Percentiles rank a stretch among this genome's conserved stretches.
Evolutionary conservation across 1,140 invertebrate genomes (phyloP).

Genomic region (Drosophila jambulina): DNA sequence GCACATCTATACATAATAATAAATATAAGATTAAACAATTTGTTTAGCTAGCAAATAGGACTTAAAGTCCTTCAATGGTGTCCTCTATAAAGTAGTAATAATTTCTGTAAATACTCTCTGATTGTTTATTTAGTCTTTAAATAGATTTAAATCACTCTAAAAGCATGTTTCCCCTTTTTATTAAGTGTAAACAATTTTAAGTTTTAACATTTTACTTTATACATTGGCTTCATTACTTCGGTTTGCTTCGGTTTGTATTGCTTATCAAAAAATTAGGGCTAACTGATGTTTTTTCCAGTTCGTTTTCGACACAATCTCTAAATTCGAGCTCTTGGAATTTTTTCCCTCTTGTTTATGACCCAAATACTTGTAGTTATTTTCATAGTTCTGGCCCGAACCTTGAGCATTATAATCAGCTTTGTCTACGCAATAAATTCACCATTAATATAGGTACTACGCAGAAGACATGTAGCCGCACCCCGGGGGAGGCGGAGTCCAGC

Average conservation of each 20-base stretch:
- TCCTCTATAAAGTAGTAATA: too few species aligned
- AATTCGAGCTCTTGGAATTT: not conserved
- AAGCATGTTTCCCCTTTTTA: too few species aligned
- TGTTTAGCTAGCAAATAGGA: not conserved
- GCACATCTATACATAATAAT: too few species aligned
- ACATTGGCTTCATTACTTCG: too few species aligned
- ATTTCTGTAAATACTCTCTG: too few species aligned
- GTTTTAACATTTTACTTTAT: too few species aligned
- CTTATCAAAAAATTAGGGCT: not conserved
- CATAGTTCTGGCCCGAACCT: not conserved
- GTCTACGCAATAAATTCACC: conserved; percentile 6
- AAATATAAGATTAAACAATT: not conserved
- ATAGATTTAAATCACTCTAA: too few species aligned
- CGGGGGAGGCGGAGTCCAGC: too few species aligned
- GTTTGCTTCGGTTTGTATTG: too few species aligned
- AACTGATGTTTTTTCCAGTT: not conserved
- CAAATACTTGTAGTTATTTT: not conserved
- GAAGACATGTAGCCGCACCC: not conserved
- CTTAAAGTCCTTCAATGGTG: too few species aligned
- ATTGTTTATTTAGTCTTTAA: too few species aligned
- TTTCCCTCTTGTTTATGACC: conserved; percentile 12
- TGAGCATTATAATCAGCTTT: conserved; percentile 13
- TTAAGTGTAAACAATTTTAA: too few species aligned
- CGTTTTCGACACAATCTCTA: conserved; percentile 7
- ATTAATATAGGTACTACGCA: not conserved